These are phyloP conservation scores for Amyelois transitella DNA, from an alignment of 1,140 invertebrate species.

Conservation along the genomic window DNA sequence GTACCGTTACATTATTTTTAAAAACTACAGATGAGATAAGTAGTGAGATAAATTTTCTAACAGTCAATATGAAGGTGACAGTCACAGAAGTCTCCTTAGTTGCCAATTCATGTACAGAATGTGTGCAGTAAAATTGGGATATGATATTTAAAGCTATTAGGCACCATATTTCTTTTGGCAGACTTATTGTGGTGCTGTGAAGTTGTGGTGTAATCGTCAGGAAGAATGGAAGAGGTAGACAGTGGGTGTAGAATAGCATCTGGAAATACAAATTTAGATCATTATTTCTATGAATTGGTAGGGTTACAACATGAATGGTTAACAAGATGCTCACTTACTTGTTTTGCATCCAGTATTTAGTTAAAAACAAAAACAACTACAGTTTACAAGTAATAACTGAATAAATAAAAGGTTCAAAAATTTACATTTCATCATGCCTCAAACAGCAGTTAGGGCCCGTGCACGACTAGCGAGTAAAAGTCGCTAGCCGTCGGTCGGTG, in stretches of 20 bases:
- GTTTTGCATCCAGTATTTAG: too few species aligned
- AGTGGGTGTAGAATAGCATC: slow-evolving; percentile 64
- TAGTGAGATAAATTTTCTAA: slow-evolving; percentile 61
- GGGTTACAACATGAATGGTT: too few species aligned
- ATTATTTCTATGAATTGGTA: too few species aligned
- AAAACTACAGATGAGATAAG: slow-evolving; percentile 59
- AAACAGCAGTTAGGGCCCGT: too few species aligned
- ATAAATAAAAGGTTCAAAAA: too few species aligned
- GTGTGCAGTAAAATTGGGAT: slow-evolving; percentile 52
- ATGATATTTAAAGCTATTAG: slow-evolving; percentile 46
- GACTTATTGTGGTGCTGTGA: slow-evolving; percentile 15
- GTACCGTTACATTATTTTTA: slow-evolving; percentile 56
- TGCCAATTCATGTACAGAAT: slow-evolving; percentile 55
- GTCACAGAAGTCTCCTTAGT: slow-evolving; percentile 58
- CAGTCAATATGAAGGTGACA: slow-evolving; percentile 59
- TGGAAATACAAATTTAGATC: slow-evolving; percentile 30
- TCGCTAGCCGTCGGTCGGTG: too few species aligned
- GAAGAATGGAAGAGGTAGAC: slow-evolving; percentile 55
- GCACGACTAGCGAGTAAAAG: too few species aligned
- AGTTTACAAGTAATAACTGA: too few species aligned
- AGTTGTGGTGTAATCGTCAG: slow-evolving; percentile 42
- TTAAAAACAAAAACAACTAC: too few species aligned
- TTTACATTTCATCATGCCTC: too few species aligned
- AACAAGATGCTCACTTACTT: too few species aligned
- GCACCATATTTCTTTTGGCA: slow-evolving; percentile 36